phyloP scores from a whole-genome alignment of 1,140 invertebrate genomes.

The Tetraneura akinire region DNA sequence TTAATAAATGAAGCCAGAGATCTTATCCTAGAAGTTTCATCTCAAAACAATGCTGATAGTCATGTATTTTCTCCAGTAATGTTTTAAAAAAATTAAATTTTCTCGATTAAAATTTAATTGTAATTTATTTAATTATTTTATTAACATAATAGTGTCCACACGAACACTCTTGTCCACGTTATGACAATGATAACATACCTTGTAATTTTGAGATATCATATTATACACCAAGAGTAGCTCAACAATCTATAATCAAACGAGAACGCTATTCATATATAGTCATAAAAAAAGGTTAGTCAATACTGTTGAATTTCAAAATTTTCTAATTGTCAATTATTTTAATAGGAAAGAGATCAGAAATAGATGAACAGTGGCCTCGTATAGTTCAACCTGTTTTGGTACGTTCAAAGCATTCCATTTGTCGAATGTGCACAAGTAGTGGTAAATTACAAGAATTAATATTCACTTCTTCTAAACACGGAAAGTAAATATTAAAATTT shows the following conservation, averaged over 20 bases:
- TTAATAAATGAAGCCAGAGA: slow-evolving; percentile 74
- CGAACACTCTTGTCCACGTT: slow-evolving; percentile 73
- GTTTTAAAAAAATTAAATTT: slow-evolving; percentile 49
- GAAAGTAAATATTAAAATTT: slow-evolving; percentile 62
- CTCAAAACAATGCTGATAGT: slow-evolving; percentile 57
- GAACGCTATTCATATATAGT: slow-evolving; percentile 77
- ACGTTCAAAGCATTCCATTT: slow-evolving; percentile 72
- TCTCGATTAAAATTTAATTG: neutral
- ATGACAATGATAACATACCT: slow-evolving; percentile 64
- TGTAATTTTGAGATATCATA: slow-evolving; percentile 78
- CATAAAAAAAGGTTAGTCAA: slow-evolving; percentile 70
- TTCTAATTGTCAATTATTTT: neutral
- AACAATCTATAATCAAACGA: slow-evolving; percentile 58
- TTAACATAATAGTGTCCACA: slow-evolving; percentile 76
- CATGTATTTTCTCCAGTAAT: slow-evolving; percentile 77
- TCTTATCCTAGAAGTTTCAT: slow-evolving; percentile 65
- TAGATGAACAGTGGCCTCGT: slow-evolving; percentile 72
- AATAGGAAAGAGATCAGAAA: slow-evolving; percentile 54
- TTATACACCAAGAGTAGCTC: slow-evolving; percentile 62
- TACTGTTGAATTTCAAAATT: neutral
- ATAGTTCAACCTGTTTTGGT: slow-evolving; percentile 70
- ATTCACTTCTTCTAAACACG: slow-evolving; percentile 73
- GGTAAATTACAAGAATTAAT: slow-evolving; percentile 77
- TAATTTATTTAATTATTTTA: neutral
- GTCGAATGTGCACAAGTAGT: slow-evolving; percentile 73